Conservation (phyloP, 2,113 vertebrate species). For the Pycnonotus jocosus region DNA sequence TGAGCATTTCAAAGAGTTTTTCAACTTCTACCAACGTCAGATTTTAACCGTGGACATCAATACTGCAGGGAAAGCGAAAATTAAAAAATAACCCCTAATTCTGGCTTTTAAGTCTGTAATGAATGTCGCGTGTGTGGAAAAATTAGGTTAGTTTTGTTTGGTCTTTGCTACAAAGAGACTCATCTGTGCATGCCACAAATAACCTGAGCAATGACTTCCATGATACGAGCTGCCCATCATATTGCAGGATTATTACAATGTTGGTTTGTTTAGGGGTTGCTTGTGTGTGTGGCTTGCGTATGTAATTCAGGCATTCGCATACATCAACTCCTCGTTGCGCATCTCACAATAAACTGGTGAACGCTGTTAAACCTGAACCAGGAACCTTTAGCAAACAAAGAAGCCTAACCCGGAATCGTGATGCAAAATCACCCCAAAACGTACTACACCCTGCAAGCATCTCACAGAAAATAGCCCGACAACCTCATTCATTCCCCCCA, state of each 20-base stretch:
- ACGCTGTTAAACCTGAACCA: background rate
- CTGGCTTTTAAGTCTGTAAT: background rate
- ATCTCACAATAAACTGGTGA: background rate
- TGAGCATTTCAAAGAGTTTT: background rate
- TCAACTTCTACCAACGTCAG: background rate
- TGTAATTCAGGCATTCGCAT: background rate
- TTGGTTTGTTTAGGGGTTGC: background rate
- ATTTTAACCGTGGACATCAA: background rate
- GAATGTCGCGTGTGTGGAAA: background rate
- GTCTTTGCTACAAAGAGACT: background rate
- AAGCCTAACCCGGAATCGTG: background rate
- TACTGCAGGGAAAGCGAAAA: background rate
- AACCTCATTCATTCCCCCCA: background rate
- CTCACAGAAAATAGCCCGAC: background rate
- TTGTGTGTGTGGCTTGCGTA: background rate
- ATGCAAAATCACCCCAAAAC: background rate
- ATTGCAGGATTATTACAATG: background rate
- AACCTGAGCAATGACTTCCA: background rate
- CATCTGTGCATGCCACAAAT: background rate
- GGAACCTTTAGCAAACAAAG: slow-evolving; percentile 32
- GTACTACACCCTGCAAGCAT: background rate
- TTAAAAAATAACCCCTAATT: background rate
- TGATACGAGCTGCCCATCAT: background rate
- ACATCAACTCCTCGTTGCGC: background rate
- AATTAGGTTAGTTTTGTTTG: background rate